These are phyloP conservation scores for Contarinia nasturtii DNA, from an alignment of 1,140 invertebrate species.

Conservation along the genomic window DNA sequence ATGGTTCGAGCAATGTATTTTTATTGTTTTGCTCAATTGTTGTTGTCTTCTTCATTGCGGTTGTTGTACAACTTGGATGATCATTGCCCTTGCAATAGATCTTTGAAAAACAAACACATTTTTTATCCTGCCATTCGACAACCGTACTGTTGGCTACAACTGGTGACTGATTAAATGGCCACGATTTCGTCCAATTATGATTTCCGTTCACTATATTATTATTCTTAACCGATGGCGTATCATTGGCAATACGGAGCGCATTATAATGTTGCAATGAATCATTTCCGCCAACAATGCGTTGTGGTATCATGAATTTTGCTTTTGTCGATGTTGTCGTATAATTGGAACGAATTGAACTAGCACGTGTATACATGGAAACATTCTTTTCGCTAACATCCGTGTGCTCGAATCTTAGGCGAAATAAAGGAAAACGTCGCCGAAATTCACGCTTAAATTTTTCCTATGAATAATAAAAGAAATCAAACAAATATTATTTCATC, in stretches of 20 bases:
- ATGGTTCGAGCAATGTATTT: too few species aligned
- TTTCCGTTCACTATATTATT: too few species aligned
- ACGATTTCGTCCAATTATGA: neutral
- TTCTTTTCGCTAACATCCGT: constrained; percentile 6
- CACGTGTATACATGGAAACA: constrained; percentile 20
- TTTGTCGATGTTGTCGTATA: constrained; percentile 7
- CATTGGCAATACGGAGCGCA: neutral
- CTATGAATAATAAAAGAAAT: constrained; percentile 23
- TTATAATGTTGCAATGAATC: neutral
- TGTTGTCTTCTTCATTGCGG: too few species aligned
- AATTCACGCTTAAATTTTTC: constrained; percentile 55
- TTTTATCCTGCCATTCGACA: too few species aligned
- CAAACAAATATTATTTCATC: neutral
- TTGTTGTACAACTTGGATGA: too few species aligned
- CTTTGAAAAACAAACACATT: too few species aligned
- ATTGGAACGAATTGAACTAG: constrained; percentile 18
- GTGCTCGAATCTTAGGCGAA: constrained; percentile 6
- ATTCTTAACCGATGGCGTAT: too few species aligned
- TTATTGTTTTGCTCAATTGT: too few species aligned
- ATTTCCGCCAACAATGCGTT: neutral
- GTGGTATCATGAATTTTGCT: neutral
- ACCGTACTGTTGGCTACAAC: too few species aligned
- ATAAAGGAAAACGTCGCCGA: constrained; percentile 30
- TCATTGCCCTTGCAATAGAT: too few species aligned
- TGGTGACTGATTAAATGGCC: neutral